A percentile compares a stretch with the other conserved stretches of the same genome.
phyloP scores from a whole-genome alignment of 2,888 invertebrate genomes.

The Clepsis dumicolana region DNA sequence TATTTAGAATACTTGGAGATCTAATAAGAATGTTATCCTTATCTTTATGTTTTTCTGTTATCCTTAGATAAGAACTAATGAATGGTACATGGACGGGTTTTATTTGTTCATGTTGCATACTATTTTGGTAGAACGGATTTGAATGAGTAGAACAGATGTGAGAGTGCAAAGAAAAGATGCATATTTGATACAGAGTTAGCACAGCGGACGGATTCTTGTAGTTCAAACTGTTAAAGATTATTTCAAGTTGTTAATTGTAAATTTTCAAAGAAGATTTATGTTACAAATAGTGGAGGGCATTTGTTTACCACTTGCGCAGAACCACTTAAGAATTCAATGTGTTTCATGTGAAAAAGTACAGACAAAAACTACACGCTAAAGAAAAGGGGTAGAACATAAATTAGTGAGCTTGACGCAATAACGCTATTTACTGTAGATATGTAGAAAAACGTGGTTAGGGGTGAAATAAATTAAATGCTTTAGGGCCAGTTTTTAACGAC shows the following conservation, averaged over 20 bases:
- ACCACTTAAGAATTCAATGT: conserved; percentile 33
- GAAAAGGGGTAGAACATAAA: conserved; percentile 43
- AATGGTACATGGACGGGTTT: not conserved
- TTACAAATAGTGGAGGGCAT: conserved; percentile 4
- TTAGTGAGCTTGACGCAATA: conserved; percentile 44
- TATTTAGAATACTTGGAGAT: not conserved
- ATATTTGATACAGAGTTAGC: too few species aligned
- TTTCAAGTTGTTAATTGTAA: too few species aligned
- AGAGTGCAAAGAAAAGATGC: not conserved
- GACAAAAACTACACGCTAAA: conserved; percentile 35
- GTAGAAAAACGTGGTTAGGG: conserved; percentile 35
- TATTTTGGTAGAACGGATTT: not conserved
- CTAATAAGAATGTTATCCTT: not conserved
- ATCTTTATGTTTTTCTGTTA: too few species aligned
- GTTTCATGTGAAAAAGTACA: conserved; percentile 17
- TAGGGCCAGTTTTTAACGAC: not conserved
- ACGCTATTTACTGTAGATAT: conserved; percentile 39
- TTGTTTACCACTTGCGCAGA: conserved; percentile 8
- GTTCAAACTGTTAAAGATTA: too few species aligned
- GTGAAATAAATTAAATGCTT: not conserved
- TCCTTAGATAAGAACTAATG: not conserved
- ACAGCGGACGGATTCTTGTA: too few species aligned
- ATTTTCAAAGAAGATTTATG: not conserved
- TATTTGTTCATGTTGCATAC: not conserved
- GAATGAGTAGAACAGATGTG: not conserved